Conservation (phyloP, 2,888 invertebrate species). For the Ectemnius continuus region DNA sequence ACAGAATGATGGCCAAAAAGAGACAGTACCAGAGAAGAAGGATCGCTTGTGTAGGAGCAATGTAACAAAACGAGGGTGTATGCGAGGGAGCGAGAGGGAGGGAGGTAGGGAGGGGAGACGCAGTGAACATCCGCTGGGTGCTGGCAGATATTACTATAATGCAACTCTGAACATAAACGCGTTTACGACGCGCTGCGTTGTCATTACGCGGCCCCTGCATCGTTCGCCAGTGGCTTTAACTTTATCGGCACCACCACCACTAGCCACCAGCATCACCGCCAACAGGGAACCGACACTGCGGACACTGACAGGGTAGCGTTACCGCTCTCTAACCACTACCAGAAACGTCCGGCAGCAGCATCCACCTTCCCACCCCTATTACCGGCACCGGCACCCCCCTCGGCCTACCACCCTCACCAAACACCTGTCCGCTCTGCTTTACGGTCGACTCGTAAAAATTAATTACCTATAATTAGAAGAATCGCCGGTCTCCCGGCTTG, state of each 20-base stretch:
- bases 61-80: constrained; percentile 30
- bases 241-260: constrained; percentile 74
- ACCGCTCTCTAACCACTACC: constrained; percentile 52
- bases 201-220: constrained; percentile 76
- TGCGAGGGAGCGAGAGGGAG: constrained; percentile 24
- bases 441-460: constrained; percentile 71
- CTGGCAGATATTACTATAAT: constrained; percentile 77
- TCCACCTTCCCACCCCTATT: constrained; percentile 27
- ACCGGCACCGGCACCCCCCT: constrained; percentile 11
- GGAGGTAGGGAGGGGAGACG: constrained; percentile 60
- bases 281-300: too few species aligned
- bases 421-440: constrained; percentile 72
- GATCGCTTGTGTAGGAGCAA: too few species aligned
- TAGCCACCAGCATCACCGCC: constrained; percentile 48
- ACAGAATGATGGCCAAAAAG: constrained; percentile 31
- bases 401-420: constrained; percentile 46
- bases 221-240: constrained; percentile 76
- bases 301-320: constrained; percentile 42
- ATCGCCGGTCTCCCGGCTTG: constrained; percentile 42
- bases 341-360: constrained; percentile 34
- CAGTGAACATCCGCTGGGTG: constrained; percentile 68
- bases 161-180: constrained; percentile 77
- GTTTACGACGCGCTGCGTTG: constrained; percentile 78
- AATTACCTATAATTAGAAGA: constrained; percentile 72
- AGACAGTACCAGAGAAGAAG: constrained; percentile 2